Conservation (phyloP, 2,888 invertebrate species). For the Parnassius glacialis region DNA sequence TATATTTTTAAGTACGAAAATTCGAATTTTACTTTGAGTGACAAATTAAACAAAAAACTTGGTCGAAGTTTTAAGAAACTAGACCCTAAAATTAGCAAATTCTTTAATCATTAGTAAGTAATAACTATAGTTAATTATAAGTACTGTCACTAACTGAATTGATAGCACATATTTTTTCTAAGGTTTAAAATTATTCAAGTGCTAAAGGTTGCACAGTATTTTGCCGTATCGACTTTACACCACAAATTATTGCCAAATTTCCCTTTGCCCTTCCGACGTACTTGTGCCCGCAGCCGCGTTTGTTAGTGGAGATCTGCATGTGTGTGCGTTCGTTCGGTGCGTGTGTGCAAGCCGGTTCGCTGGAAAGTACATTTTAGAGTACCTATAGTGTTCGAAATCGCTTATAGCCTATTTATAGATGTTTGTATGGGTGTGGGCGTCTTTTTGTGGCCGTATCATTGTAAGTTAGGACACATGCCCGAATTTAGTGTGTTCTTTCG, state of each 20-base stretch:
- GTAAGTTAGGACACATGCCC: conserved; percentile 16
- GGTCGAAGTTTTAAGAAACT: too few relatives aligned
- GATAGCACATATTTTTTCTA: too few relatives aligned
- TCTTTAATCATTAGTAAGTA: too few relatives aligned
- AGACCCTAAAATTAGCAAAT: not conserved
- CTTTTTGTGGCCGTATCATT: conserved; percentile 13
- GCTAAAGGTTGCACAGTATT: conserved; percentile 31
- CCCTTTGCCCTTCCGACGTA: conserved; percentile 64
- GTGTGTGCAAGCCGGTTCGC: conserved; percentile 65
- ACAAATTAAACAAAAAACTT: too few relatives aligned
- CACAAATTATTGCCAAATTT: conserved; percentile 74
- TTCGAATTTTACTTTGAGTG: too few relatives aligned
- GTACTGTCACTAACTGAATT: too few relatives aligned
- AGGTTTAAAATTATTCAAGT: not conserved
- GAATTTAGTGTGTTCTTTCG: conserved; percentile 5
- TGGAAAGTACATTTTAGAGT: conserved; percentile 56
- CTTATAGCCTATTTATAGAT: conserved; percentile 43
- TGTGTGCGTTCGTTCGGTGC: conserved; percentile 39
- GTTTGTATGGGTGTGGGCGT: conserved; percentile 16
- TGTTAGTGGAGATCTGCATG: not conserved
- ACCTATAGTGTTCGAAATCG: conserved; percentile 58
- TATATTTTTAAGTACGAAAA: too few relatives aligned
- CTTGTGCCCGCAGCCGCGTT: conserved; percentile 15
- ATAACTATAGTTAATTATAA: too few relatives aligned
- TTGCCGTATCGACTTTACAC: conserved; percentile 33